Base-by-base conservation (phyloP, 2,113 vertebrate species). In the Calyptommatus sinebrachiatus region DNA sequence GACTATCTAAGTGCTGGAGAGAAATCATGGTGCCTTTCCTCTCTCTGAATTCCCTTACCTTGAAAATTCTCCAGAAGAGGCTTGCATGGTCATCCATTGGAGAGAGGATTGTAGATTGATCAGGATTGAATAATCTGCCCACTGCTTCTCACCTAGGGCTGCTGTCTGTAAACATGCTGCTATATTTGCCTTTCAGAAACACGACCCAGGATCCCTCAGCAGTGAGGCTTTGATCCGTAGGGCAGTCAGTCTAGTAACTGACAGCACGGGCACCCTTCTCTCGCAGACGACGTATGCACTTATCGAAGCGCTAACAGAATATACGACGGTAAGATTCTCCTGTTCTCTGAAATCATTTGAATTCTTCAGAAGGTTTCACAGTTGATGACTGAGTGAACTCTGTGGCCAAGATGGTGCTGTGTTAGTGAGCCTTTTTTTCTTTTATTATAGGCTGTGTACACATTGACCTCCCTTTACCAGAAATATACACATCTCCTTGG, bases 291-390 rank as follows among this genome's bases (percentile, higher is more conserved):
- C 95, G 0, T 95, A 95, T 0, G 95, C 95, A 0, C 3, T 96
- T 73, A 94, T 95, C 35, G 95, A 96, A 83, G 94, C 95, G 1
- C 16, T 96, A 84, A 96, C 94, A 6, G 95, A 96, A 57, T 96
- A 96, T 18, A 95, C 94, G 0, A 94, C 93, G 95, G 95, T 96
- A 79, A 77, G 90, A 29, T 0, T 8, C 73, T 53, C 0, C 1
- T 4, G 1, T 35, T 2, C 1, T 0, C 8, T 53, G 46, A n/a
- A 46, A 22, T 11, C 57, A 12, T 57, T 8, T 45, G 29, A 5
- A 26, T 53, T 18, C 22, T 48, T 50, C 5, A 12, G 35, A 2
- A 3, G 18, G 72, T 71, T 22, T 2, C 7, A 46, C 8, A 0
- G 57, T 1, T 21, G 50, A 53, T 50, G 11, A 57, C 53, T 20